Conservation (phyloP, 2,797 vertebrate genomes). For the Siniperca scherzeri region DNA sequence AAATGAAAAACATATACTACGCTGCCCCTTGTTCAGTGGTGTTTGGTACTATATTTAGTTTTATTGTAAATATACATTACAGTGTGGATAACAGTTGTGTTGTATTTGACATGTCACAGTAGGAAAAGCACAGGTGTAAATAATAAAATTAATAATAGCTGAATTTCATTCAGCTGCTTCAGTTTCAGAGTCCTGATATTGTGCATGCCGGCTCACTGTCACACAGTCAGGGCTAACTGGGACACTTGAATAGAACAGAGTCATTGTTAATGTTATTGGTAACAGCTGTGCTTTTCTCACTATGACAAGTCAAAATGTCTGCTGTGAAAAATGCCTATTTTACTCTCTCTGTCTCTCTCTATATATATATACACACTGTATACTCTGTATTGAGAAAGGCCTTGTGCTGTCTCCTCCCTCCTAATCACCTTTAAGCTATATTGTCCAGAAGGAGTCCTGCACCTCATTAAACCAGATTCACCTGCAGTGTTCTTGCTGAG, state of each 20-base stretch:
- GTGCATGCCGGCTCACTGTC: background rate
- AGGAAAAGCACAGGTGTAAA: background rate
- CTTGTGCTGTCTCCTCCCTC: background rate
- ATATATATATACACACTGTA: background rate
- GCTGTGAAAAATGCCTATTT: background rate
- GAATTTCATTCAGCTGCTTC: background rate
- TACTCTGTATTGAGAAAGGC: background rate
- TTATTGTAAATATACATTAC: too few relatives aligned
- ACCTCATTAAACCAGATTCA: slow-evolving; percentile 31
- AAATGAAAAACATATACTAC: background rate
- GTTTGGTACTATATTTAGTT: too few relatives aligned
- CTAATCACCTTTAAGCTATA: slow-evolving; percentile 6
- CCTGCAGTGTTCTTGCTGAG: background rate
- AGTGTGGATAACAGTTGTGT: too few relatives aligned
- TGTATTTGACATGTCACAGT: too few relatives aligned
- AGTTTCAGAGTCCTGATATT: background rate
- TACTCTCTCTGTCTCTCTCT: background rate
- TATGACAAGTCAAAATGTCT: too few relatives aligned
- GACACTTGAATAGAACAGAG: background rate
- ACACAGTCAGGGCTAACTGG: background rate
- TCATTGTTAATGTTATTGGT: background rate
- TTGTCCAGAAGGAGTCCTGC: background rate
- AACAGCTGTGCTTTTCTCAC: too few relatives aligned
- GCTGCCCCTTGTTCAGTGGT: too few relatives aligned
- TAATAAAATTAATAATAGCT: background rate